These are phyloP conservation scores for Phaetusa simplex DNA, from an alignment of 2,113 vertebrate genomes.

Conservation along the genomic window DNA sequence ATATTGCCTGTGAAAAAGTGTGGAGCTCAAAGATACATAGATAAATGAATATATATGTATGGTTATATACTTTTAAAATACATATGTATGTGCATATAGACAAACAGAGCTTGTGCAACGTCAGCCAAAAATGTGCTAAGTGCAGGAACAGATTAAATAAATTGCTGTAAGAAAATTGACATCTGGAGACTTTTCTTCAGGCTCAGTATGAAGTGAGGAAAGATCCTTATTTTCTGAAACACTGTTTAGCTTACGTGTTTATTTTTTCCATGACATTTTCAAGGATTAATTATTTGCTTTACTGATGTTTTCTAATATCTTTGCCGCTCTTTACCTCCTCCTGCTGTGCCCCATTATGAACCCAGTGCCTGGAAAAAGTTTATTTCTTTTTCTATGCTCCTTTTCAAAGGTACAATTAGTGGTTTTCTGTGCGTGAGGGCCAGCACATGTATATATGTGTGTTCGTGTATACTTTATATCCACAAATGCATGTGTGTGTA, in stretches of 20 bases:
- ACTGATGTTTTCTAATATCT: neutral
- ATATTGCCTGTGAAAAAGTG: neutral
- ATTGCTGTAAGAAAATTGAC: neutral
- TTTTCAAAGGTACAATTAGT: constrained; percentile 19
- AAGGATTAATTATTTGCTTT: neutral
- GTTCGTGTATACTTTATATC: neutral
- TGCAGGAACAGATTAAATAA: neutral
- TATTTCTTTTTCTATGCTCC: neutral
- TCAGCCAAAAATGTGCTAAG: neutral
- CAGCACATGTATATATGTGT: neutral
- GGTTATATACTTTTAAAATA: neutral
- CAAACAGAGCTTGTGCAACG: neutral
- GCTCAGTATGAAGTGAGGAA: neutral
- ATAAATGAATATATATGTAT: neutral
- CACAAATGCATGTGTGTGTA: neutral
- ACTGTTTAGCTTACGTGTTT: neutral
- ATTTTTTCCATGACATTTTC: neutral
- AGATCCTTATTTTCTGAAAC: neutral
- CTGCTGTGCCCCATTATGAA: neutral
- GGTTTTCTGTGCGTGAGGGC: neutral
- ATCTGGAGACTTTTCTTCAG: neutral
- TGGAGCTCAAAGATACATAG: neutral
- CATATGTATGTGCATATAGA: neutral
- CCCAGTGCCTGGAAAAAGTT: neutral
- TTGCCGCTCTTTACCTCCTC: neutral